Base-by-base conservation (phyloP, 2,797 vertebrate species). In the Atherinosoma microstoma region DNA sequence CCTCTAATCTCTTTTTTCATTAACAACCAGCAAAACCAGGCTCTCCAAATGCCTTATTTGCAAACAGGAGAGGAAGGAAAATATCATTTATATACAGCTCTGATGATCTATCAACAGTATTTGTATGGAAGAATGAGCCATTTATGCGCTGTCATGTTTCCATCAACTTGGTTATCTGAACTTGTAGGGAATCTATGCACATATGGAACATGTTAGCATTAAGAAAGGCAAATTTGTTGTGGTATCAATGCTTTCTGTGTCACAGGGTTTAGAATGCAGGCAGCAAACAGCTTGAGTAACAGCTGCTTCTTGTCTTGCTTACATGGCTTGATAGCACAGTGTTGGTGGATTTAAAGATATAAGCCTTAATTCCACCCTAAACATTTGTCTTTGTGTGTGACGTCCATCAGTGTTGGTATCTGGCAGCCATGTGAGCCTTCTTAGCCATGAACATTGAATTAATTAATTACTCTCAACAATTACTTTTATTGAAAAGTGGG, bases 1-100 rank as follows among this genome's bases (percentile, higher is more conserved):
- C 57, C 56, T 64, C 78, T 89, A 92, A 92, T 91, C 91, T 91
- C 70, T 88, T 88, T 92, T 92, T 88, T 90, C 84, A 88, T 89
- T 83, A 86, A 71, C 84, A 80, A 84, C 78, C 64, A 20, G 35
- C 59, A 64, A 84, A 77, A 82, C 78, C 27, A 8, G 58, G 71
- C 35, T 53, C 76, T 58, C 64, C 2, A 27, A 42, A 34, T 3
- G 27, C 29, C 64, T 82, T 78, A 62, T 24, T 38, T 68, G 82
- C 67, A 40, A 58, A 74, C 30, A 68, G 4, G 69, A 63, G 11
- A 29, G 0, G 1, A 68, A 20, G 22, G 22, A 20, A 38, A 5
- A 47, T 18, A 57, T 57, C 12, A 13, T 67, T 67, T 57, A 38
- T 54, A 34, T 54, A 24, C 61, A 38, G 58, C 68, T 73, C 35